Evolutionary conservation across 2,113 vertebrate species (phyloP).

Genomic region (Myiozetetes cayanensis): DNA sequence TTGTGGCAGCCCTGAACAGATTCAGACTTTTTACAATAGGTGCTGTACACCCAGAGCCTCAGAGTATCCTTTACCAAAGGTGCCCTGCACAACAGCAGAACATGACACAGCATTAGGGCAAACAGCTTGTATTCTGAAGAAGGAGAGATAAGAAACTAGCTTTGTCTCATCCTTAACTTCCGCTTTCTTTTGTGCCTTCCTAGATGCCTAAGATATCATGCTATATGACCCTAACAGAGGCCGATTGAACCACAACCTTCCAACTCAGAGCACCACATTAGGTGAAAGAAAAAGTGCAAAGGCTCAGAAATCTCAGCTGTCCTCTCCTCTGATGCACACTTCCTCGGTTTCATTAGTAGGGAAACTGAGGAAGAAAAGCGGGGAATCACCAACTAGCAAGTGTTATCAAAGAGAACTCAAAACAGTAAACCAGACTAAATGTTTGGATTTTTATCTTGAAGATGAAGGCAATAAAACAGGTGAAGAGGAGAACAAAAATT

Average conservation of each 20-base stretch:
- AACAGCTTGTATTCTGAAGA: not conserved
- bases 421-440: not conserved
- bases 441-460: not conserved
- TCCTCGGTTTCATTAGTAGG: not conserved
- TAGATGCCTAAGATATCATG: not conserved
- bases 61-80: not conserved
- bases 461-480: not conserved
- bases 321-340: not conserved
- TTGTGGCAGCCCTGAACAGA: not conserved
- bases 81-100: not conserved
- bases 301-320: not conserved
- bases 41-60: fast-evolving
- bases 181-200: not conserved
- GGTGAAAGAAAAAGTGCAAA: not conserved
- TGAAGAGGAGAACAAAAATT: not conserved
- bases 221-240: not conserved
- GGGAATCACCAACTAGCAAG: not conserved
- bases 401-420: not conserved
- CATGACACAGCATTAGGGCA: not conserved
- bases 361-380: not conserved
- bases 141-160: not conserved
- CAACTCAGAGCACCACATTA: not conserved
- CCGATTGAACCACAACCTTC: not conserved
- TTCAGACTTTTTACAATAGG: not conserved
- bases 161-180: not conserved